Conservation (phyloP, 2,888 invertebrate species). For the Drosophila putrida region DNA sequence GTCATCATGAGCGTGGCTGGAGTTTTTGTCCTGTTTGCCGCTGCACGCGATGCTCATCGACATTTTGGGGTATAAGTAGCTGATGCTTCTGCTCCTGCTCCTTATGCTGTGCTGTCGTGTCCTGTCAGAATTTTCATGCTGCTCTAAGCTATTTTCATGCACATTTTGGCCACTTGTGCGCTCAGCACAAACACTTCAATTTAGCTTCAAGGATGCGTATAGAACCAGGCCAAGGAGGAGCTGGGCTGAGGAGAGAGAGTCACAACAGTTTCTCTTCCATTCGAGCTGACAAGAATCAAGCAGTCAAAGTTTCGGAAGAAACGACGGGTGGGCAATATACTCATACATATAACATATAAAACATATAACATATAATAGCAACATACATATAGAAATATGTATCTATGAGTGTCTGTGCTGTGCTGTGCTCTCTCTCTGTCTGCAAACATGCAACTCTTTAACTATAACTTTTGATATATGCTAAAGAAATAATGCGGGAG, state of each 20-base stretch:
- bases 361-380: constrained; percentile 7
- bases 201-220: constrained; percentile 72
- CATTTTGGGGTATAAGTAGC: constrained; percentile 6
- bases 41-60: constrained; percentile 41
- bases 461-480: constrained; percentile 81
- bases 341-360: constrained; percentile 7
- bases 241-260: background rate
- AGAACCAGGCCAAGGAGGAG: constrained; percentile 32
- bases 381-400: constrained; percentile 13
- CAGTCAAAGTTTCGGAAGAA: constrained; percentile 70
- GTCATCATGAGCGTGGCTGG: constrained; percentile 40
- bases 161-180: constrained; percentile 77
- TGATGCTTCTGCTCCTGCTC: background rate
- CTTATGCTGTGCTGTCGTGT: constrained; percentile 15
- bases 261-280: constrained; percentile 19
- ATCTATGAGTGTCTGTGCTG: constrained; percentile 20
- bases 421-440: background rate
- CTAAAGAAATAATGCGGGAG: constrained; percentile 71
- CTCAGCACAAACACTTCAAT: constrained; percentile 79
- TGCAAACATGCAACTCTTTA: constrained; percentile 74
- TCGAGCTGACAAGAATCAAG: constrained; percentile 59
- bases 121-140: constrained; percentile 72
- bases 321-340: constrained; percentile 35
- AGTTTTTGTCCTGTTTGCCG: constrained; percentile 33
- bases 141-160: constrained; percentile 78